Percentiles rank a stretch among this genome's conserved stretches.
These are phyloP conservation scores for Apostichopus californicus DNA, from an alignment of 35 echinoderm and acorn worm genomes.

Conservation along the genomic window DNA sequence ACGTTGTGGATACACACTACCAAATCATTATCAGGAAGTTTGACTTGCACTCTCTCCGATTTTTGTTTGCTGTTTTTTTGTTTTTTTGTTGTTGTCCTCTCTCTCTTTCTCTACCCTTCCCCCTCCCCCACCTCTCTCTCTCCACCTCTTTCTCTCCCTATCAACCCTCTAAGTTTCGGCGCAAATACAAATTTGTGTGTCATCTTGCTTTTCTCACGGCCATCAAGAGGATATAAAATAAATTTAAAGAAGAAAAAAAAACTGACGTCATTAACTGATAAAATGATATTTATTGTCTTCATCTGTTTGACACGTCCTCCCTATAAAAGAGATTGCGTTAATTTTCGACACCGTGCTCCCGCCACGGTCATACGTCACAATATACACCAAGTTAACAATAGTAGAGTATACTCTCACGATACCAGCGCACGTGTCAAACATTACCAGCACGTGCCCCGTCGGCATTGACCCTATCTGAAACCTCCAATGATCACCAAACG, in stretches of 20 bases:
- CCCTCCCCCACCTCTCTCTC: neutral
- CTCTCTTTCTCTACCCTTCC: neutral
- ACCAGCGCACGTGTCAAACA: neutral
- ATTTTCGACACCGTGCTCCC: neutral
- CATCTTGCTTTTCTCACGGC: slow-evolving; percentile 3
- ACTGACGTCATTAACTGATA: slow-evolving; percentile 6
- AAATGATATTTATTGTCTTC: neutral
- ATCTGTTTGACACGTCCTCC: neutral
- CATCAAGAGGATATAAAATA: neutral
- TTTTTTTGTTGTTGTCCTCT: neutral
- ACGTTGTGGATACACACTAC: no score
- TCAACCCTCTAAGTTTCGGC: neutral
- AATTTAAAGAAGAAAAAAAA: neutral
- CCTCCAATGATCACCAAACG: neutral
- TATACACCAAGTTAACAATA: neutral
- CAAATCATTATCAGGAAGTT: no score
- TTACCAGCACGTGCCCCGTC: neutral
- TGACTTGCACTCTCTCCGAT: no score
- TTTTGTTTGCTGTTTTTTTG: no score
- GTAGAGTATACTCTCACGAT: neutral
- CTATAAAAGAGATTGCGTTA: neutral
- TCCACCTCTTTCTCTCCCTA: neutral
- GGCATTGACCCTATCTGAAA: slow-evolving; percentile 1
- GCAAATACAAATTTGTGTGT: neutral
- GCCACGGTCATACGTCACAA: neutral